These are phyloP conservation scores for Colius striatus DNA, from an alignment of 2,113 vertebrate species.

Conservation along the genomic window DNA sequence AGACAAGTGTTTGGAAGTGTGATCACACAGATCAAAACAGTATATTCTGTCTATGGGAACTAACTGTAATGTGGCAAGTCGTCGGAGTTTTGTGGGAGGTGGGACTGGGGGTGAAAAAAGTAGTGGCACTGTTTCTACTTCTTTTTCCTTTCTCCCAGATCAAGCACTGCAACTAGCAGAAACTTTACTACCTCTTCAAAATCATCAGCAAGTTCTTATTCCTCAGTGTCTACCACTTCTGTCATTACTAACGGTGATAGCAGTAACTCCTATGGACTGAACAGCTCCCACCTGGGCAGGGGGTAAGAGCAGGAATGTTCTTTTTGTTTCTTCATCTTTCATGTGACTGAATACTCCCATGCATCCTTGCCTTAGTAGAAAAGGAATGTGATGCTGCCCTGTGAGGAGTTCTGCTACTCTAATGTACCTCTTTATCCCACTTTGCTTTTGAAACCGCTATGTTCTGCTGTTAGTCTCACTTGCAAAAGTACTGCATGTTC, in stretches of 20 bases:
- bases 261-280: slow-evolving; percentile 88
- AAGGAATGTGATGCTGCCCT: neutral
- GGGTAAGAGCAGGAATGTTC: slow-evolving; percentile 78
- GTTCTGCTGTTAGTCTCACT: slow-evolving; percentile 1
- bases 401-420: neutral
- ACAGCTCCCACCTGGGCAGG: slow-evolving; percentile 86
- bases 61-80: neutral
- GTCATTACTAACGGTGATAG: slow-evolving; percentile 92
- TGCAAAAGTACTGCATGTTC: neutral
- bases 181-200: slow-evolving; percentile 95
- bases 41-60: neutral
- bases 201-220: slow-evolving; percentile 86
- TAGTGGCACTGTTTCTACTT: slow-evolving; percentile 67
- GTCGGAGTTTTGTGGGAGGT: neutral
- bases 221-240: slow-evolving; percentile 86
- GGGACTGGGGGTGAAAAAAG: neutral
- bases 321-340: neutral
- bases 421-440: neutral
- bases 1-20: neutral
- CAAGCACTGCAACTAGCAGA: slow-evolving; percentile 89
- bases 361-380: neutral
- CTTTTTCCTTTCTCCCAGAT: slow-evolving; percentile 82
- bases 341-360: neutral
- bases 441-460: neutral
- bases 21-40: neutral